Conservation (phyloP, 2,113 vertebrate species). For the Paramormyrops kingsleyae region DNA sequence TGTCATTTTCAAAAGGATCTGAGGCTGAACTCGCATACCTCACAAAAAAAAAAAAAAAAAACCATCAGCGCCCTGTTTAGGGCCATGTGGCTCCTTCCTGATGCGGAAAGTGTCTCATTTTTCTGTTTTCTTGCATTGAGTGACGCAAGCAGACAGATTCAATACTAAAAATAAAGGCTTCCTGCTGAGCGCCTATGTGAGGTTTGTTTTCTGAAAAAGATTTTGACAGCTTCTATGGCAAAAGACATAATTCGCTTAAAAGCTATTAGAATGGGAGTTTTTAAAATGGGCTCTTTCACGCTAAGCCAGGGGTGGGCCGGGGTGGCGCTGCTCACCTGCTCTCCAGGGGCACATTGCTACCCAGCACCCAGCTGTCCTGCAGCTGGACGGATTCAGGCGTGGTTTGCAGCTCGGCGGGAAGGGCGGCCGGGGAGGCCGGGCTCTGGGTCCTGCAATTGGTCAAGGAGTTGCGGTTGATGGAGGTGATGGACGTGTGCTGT, state of each 20-base stretch:
- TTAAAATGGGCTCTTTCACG: background rate
- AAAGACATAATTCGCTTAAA: background rate
- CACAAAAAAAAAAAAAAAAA: background rate
- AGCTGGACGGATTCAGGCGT: slow-evolving; percentile 99
- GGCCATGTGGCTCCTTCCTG: background rate
- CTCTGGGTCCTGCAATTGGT: slow-evolving; percentile 93
- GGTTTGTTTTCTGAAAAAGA: background rate
- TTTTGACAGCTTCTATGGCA: background rate
- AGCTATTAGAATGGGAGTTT: background rate
- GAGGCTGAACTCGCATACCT: background rate
- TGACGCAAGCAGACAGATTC: background rate
- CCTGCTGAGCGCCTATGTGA: background rate
- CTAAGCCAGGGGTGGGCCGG: background rate
- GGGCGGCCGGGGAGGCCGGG: slow-evolving; percentile 87
- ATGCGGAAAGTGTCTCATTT: background rate
- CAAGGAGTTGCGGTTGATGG: slow-evolving; percentile 89
- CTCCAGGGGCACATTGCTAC: slow-evolving; percentile 98
- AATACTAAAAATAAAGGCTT: slow-evolving; percentile 3
- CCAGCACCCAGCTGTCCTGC: slow-evolving; percentile 99
- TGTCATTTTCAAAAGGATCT: slow-evolving; percentile 6
- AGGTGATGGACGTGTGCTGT: slow-evolving; percentile 90
- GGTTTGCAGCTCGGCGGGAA: slow-evolving; percentile 96
- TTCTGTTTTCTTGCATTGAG: background rate
- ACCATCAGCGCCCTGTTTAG: background rate
- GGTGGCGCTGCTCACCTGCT: slow-evolving; percentile 74